These are phyloP conservation scores for Coregonus ussuriensis DNA, from an alignment of 2,797 vertebrate genomes.

Conservation along the genomic window DNA sequence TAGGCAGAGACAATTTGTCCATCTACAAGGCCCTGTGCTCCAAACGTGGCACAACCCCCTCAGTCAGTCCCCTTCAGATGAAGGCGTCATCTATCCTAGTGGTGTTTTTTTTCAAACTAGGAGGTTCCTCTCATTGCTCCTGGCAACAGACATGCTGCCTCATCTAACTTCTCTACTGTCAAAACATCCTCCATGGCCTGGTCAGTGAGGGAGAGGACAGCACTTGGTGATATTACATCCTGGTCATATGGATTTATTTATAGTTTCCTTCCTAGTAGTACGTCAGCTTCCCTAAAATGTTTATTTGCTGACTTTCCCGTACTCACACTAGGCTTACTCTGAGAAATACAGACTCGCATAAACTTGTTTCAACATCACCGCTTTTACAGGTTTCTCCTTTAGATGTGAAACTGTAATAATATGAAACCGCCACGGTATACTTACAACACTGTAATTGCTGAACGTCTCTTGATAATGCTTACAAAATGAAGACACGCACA, in stretches of 20 bases:
- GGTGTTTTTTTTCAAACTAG: not conserved
- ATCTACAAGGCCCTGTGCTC: not conserved
- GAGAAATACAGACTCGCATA: not conserved
- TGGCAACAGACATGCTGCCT: constrained; percentile 11
- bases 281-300: not conserved
- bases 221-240: constrained; percentile 6
- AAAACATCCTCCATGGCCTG: constrained; percentile 29
- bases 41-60: not conserved
- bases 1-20: not conserved
- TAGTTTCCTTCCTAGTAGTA: constrained; percentile 13
- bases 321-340: not conserved
- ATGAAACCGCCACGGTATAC: constrained; percentile 2
- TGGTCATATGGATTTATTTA: not conserved
- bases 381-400: constrained; percentile 8
- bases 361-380: constrained; percentile 18
- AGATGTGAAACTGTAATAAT: constrained; percentile 5
- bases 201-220: not conserved
- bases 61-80: not conserved
- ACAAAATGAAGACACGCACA: not conserved
- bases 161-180: constrained; percentile 3
- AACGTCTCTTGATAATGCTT: not conserved
- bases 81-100: not conserved
- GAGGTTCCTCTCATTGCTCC: not conserved
- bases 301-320: not conserved
- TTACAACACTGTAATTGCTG: constrained; percentile 3